These are phyloP conservation scores for Meghimatium bilineatum DNA, from an alignment of 2,888 invertebrate species.

Conservation along the genomic window DNA sequence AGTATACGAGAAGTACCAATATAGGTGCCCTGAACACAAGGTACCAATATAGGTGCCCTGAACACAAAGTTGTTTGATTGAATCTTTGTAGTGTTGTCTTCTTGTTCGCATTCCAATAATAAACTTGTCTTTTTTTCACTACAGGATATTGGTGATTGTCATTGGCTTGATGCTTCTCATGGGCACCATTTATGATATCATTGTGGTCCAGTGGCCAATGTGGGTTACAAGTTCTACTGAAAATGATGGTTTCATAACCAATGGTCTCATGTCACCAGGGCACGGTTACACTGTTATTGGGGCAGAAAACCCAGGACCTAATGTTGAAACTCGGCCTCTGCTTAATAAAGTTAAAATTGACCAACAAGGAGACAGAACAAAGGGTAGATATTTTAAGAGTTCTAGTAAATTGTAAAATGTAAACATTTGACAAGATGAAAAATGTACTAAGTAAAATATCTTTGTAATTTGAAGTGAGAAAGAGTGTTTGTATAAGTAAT, in stretches of 20 bases:
- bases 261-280: not conserved
- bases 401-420: no score
- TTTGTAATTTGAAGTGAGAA: no score
- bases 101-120: not conserved
- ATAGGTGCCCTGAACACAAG: no score
- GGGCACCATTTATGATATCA: constrained; percentile 43
- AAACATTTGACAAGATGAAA: no score
- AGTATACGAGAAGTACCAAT: no score
- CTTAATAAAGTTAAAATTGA: not conserved
- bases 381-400: no score
- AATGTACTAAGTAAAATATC: no score
- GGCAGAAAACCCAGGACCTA: not conserved
- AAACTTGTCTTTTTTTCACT: not conserved
- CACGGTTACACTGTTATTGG: not conserved
- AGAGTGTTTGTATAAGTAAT: no score
- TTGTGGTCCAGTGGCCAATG: constrained; percentile 30
- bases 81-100: no score
- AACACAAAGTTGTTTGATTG: no score
- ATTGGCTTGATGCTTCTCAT: constrained; percentile 29
- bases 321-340: not conserved
- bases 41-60: no score
- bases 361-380: not conserved
- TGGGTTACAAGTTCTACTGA: not conserved
- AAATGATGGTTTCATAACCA: not conserved
- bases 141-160: not conserved